Percentiles rank a stretch among this genome's conserved stretches.
phyloP scores from a whole-genome alignment of 2,888 invertebrate species.

The Bellardia bayeri region DNA sequence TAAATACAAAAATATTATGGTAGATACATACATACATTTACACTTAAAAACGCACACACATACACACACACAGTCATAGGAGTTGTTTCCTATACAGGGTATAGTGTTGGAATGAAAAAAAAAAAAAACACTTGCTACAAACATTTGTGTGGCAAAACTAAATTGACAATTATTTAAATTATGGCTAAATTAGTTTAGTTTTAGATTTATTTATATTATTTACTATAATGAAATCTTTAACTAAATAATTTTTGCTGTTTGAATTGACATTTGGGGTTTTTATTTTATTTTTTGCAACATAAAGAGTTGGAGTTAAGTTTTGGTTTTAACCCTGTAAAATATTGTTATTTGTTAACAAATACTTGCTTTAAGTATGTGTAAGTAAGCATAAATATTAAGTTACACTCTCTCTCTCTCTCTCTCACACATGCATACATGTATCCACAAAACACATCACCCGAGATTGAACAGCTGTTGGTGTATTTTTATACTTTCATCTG shows the following conservation, averaged over 20 bases:
- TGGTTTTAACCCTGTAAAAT: constrained; percentile 25
- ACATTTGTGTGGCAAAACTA: constrained; percentile 11
- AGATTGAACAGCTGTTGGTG: constrained; percentile 27
- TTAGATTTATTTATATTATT: constrained; percentile 17
- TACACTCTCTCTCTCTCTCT: background rate
- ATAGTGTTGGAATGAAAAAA: background rate
- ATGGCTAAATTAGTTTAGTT: background rate
- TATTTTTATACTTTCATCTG: constrained; percentile 5
- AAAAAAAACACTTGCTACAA: background rate
- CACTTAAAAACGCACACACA: background rate
- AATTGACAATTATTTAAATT: constrained; percentile 48
- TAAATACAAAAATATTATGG: constrained; percentile 32
- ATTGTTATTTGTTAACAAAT: background rate
- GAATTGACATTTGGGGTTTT: background rate
- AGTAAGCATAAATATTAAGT: background rate
- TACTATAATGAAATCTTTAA: background rate
- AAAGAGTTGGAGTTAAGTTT: background rate
- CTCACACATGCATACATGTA: background rate
- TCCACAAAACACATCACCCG: constrained; percentile 15
- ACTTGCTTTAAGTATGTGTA: background rate
- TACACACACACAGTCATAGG: background rate
- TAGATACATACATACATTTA: background rate
- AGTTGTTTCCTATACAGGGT: constrained; percentile 19
- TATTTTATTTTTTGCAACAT: background rate
- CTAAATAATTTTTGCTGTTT: background rate